phyloP scores from a whole-genome alignment of 1,140 invertebrate species.

The Trachymyrmex cornetzi region DNA sequence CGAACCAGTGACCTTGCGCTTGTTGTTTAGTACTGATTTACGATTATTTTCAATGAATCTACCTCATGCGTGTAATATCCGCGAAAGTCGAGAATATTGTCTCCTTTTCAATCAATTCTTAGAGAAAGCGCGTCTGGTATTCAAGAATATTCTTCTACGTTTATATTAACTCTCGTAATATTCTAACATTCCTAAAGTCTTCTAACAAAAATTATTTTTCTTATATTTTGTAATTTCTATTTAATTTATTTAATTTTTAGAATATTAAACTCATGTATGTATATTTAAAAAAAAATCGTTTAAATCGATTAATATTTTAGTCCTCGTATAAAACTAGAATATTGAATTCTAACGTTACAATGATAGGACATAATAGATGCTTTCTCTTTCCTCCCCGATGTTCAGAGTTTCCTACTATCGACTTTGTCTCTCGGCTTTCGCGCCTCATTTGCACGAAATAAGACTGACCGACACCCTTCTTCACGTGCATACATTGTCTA shows the following conservation, averaged over 20 bases:
- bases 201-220: not conserved
- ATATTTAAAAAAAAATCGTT: not conserved
- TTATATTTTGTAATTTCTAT: not conserved
- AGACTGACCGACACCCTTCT: conserved; percentile 23
- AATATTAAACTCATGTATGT: not conserved
- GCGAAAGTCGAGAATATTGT: not conserved
- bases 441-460: conserved; percentile 45
- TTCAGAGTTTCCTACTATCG: not conserved
- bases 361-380: not conserved
- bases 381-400: not conserved
- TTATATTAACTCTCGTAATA: not conserved
- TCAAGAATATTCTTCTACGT: not conserved
- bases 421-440: not conserved
- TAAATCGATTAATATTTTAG: not conserved
- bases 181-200: not conserved
- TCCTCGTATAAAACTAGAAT: not conserved
- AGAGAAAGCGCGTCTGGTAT: not conserved
- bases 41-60: conserved; percentile 70
- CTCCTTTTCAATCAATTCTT: not conserved
- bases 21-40: conserved; percentile 74
- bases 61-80: conserved; percentile 18
- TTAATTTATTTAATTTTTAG: not conserved
- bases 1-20: conserved; percentile 68
- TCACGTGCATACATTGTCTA: conserved; percentile 19
- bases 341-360: not conserved